Evolutionary conservation across 2,797 vertebrate species (phyloP).

Genomic region (Cetoscarus ocellatus): DNA sequence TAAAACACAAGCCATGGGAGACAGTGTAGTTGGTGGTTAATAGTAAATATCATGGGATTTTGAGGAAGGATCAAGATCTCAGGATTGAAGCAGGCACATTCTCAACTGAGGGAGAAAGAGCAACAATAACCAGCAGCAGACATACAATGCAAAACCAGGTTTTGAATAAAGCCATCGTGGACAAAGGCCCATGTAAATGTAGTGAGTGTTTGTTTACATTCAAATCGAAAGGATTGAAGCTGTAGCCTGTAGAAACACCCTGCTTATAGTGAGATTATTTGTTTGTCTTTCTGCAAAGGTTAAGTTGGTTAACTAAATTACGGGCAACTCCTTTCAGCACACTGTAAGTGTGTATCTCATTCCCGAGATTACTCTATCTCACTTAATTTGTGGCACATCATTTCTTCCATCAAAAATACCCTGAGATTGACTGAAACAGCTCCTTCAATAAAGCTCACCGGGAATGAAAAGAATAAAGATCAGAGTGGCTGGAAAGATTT

Average conservation of each 20-base stretch:
- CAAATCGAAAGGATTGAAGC: conserved; percentile 66
- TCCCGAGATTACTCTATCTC: neutral
- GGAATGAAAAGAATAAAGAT: too few species aligned
- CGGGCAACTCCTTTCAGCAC: neutral
- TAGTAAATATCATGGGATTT: conserved; percentile 27
- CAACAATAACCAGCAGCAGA: conserved; percentile 52
- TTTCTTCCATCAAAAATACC: conserved; percentile 11
- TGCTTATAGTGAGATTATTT: conserved; percentile 8
- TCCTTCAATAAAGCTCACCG: neutral
- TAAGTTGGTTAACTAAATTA: neutral
- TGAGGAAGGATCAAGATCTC: conserved; percentile 1
- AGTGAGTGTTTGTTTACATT: conserved; percentile 76
- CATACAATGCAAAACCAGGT: conserved; percentile 65
- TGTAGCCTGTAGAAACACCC: conserved; percentile 8
- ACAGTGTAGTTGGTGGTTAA: conserved; percentile 13
- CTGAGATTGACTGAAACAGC: neutral
- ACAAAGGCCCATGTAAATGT: conserved; percentile 66
- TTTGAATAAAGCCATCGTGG: conserved; percentile 63
- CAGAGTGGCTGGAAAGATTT: conserved; percentile 8
- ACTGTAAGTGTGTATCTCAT: neutral
- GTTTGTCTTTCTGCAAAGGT: conserved; percentile 24
- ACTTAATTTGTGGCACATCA: conserved; percentile 6
- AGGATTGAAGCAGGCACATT: neutral
- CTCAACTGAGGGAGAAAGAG: conserved; percentile 22
- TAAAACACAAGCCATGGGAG: conserved; percentile 5